Base-by-base conservation (phyloP, 2,888 invertebrate species). In the Pollenia angustigena region DNA sequence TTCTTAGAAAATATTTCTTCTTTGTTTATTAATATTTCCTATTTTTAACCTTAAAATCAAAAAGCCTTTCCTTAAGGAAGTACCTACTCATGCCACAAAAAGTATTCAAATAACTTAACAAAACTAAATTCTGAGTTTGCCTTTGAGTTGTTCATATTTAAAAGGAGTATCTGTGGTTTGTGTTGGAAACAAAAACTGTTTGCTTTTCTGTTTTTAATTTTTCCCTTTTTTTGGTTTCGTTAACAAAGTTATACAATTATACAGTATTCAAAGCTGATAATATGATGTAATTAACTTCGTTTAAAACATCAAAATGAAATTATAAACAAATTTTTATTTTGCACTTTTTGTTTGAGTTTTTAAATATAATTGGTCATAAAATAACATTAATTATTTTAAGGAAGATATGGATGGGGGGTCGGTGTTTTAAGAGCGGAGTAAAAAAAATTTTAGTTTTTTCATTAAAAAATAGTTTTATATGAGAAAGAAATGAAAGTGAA, bases 281-380 rank as follows among this genome's bases (percentile, higher is more conserved):
- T 54, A 62, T 71, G 50, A 42, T 71, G 44, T 80, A 80, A 80
- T 71, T 80, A 71, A 80, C 71, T 80, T n/a, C 9, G 42, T 44
- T 50, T 44, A 2, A 58, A 40, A 10, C 18, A 42, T 10, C 7
- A 44, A 52, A 46, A 71, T 44, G 14, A 32, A 71, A 52, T 32
- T 32, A 32, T 44, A 52, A 44, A 16, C 32, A 8, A 23, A 32
- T 32, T 52, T 44, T 54, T n/a, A 54, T 23, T 64, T 52, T 62
- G 6, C 7, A 14, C 2, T 50, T 62, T 40, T 10, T 32, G 40
- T 48, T 50, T 10, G 16, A 16, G 16, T 52, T 62, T 62, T 18
- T 14, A 14, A 75, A 11, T 46, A 11, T 18, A 32, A 32, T 32
- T 32, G 32, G 32, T 32, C 6, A 32, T 32, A 32, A 4, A 32